Evolutionary conservation across 2,797 vertebrate species (phyloP).

Genomic region (Hippopotamyrus pictus): DNA sequence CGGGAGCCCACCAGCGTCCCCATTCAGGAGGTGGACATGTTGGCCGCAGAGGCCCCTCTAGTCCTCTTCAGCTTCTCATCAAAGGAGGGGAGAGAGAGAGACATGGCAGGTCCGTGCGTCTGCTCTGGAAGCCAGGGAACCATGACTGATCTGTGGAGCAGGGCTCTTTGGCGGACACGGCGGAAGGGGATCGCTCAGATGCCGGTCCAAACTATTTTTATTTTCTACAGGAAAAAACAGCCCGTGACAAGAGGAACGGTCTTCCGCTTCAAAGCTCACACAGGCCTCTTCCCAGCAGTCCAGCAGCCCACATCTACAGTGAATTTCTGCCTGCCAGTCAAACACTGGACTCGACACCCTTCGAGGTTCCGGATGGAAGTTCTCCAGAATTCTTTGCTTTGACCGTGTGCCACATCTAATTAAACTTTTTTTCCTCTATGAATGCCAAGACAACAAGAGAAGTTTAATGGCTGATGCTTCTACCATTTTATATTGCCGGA

Average conservation of each 20-base stretch:
- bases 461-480: neutral
- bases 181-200: conserved; percentile 9
- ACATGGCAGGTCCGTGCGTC: neutral
- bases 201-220: conserved; percentile 11
- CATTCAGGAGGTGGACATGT: neutral
- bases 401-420: neutral
- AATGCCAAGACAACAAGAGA: neutral
- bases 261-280: neutral
- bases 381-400: neutral
- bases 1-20: neutral
- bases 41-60: neutral
- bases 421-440: neutral
- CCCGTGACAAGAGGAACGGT: neutral
- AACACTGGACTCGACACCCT: neutral
- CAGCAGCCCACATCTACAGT: neutral
- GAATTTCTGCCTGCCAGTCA: neutral
- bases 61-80: neutral
- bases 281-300: neutral
- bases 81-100: neutral
- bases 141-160: conserved; percentile 6
- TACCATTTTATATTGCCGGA: neutral
- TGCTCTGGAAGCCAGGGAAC: neutral
- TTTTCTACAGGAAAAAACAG: conserved; percentile 17
- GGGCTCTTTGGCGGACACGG: neutral
- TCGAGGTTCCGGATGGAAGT: neutral